Conservation (phyloP, 2,888 invertebrate genomes). For the Choristoneura rosaceana region DNA sequence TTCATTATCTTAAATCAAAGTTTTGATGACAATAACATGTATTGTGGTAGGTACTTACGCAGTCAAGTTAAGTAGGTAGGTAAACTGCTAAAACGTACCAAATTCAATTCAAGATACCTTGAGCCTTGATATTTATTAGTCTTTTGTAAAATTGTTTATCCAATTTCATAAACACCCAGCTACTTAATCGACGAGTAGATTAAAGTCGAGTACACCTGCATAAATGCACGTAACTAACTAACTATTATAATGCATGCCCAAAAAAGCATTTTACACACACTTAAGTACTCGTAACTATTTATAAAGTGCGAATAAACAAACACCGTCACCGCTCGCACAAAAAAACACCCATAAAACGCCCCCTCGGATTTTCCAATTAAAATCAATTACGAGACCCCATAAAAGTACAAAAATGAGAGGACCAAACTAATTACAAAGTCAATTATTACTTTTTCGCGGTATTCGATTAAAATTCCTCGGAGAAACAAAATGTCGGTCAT, state of each 20-base stretch:
- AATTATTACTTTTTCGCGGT: slow-evolving; percentile 40
- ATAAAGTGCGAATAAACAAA: slow-evolving; percentile 6
- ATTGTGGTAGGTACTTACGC: too few relatives aligned
- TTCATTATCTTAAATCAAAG: too few relatives aligned
- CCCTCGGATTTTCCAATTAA: slow-evolving; percentile 24
- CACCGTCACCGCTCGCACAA: slow-evolving; percentile 6
- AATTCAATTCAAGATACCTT: too few relatives aligned
- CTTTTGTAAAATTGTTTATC: too few relatives aligned
- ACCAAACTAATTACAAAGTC: slow-evolving; percentile 41
- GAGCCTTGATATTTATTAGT: too few relatives aligned
- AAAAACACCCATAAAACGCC: neutral
- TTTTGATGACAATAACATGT: too few relatives aligned
- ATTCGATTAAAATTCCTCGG: slow-evolving; percentile 38
- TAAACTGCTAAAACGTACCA: too few relatives aligned
- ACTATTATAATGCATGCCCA: neutral
- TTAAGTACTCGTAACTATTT: neutral
- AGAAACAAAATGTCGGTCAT: slow-evolving; percentile 48
- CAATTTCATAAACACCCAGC: too few relatives aligned
- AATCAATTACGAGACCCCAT: slow-evolving; percentile 35
- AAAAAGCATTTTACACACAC: neutral
- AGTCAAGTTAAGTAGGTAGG: too few relatives aligned
- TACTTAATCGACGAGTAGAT: too few relatives aligned
- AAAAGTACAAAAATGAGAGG: slow-evolving; percentile 40
- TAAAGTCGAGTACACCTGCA: too few relatives aligned
- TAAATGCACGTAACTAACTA: too few relatives aligned